Evolutionary conservation across 2,888 invertebrate species (phyloP), one percentile per base, ranked within the genome.

Genomic region (Eristalis arbustorum): DNA sequence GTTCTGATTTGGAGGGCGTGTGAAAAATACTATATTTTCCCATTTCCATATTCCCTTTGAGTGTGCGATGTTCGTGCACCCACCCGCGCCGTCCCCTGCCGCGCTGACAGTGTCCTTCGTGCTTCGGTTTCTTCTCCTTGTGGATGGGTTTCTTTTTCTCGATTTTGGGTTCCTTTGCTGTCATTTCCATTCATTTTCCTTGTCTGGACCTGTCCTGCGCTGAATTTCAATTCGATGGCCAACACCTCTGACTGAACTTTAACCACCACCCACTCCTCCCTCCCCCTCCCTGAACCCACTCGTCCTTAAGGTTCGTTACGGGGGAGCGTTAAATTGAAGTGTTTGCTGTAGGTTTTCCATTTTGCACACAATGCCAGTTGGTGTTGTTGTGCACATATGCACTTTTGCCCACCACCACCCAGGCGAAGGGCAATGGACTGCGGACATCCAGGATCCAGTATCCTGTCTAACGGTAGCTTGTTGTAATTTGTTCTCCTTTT

Each of bases 1-100:
- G 74, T 77, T 81, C 77, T 85, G 85, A 85, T 85, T 85, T 82
- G 77, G 77, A 85, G 85, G 85, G 85, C 85, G 85, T 85, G 85
- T 85, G 77, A 85, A 85, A 85, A 85, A 82, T 85, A 62, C 73
- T 85, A 85, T 78, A 82, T 85, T 81, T 81, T 74, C 80, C 84
- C 42, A 84, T 84, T 84, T 80, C 71, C 84, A 85, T 81, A 77
- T 81, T 85, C 85, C 85, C 82, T 85, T 78, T 77, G 85, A 85
- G 77, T 59, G 49, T 23, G 73, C 49, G 61, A 61, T 72, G 25
- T 56, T 68, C 18, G 23, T 57, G 31, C 31, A 8, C 31, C 8
- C 31, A 31, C 42, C 34, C 22, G 37, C 8, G 37, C 18, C 3
- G 0, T 6, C 49, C n/a, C n/a, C 49, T n/a, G n/a, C 14, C 11